Evolutionary conservation across 2,888 invertebrate species (phyloP).

Genomic region (Brachypterus glaber): DNA sequence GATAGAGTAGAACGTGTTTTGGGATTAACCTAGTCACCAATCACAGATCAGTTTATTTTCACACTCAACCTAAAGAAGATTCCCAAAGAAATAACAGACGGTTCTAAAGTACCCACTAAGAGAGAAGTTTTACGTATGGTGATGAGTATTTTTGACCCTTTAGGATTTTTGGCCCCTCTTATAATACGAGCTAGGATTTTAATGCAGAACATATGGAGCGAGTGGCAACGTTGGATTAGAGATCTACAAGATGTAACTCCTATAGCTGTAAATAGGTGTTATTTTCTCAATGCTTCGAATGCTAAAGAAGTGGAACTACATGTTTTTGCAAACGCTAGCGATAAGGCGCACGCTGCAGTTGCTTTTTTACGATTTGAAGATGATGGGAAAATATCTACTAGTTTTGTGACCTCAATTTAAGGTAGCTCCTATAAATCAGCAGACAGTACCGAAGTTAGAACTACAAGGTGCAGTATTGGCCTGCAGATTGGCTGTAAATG

Average conservation of each 20-base stretch:
- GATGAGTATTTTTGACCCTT: slow-evolving; percentile 29
- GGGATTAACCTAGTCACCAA: no score
- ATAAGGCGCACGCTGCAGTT: slow-evolving; percentile 10
- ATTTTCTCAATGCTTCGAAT: slow-evolving; percentile 9
- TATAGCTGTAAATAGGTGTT: slow-evolving; percentile 13
- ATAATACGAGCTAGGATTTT: slow-evolving; percentile 21
- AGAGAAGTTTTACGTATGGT: slow-evolving; percentile 18
- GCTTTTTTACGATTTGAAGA: slow-evolving; percentile 3
- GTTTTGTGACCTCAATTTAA: slow-evolving; percentile 3
- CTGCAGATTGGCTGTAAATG: no score
- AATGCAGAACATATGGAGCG: slow-evolving; percentile 16
- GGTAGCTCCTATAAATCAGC: slow-evolving; percentile 4
- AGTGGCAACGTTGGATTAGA: slow-evolving; percentile 19
- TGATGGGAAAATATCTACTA: background rate
- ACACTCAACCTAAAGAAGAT: no score
- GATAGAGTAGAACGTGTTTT: no score
- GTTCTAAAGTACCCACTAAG: no score
- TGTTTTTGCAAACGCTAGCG: slow-evolving; percentile 23
- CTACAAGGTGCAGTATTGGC: no score
- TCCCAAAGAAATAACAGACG: slow-evolving; percentile 14
- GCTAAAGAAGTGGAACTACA: slow-evolving; percentile 18
- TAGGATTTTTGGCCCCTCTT: slow-evolving; percentile 24
- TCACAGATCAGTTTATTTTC: no score
- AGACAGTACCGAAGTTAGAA: no score
- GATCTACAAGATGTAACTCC: slow-evolving; percentile 10